Evolutionary conservation across 2,113 vertebrate species (phyloP), one percentile per base, ranked within the genome.

Genomic region (Mola mola): DNA sequence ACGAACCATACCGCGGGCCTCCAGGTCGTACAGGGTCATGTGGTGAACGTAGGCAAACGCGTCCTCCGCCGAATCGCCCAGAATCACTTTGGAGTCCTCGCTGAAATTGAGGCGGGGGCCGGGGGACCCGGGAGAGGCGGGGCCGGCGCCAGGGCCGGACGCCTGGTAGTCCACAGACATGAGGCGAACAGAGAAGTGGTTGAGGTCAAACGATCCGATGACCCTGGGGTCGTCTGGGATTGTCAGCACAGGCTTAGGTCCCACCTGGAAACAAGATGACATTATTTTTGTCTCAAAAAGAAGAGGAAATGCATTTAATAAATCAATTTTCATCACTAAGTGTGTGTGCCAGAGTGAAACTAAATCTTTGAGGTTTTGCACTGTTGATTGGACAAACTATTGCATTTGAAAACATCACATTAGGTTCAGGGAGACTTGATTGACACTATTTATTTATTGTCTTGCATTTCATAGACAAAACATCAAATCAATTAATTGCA

Each of bases 141-240:
- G 90, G 57, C 93, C 89, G 3, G 93, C 90, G 57, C 93, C 89
- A 3, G 96, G 94, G 0, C 95, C 95, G 1, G 94, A 95, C 4
- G 95, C 95, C 87, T 99, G 97, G 72, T 99, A 99, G 84, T 99
- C 97, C 90, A 98, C 96, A 0, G 96, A 98, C 97, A 99, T 99
- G 78, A 99, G 94, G 52, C 97, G 93, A 9, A 99, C 91, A 0
- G 96, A 95, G 79, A 99, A 99, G 71, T 98, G 95, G 81, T 99
- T 98, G 62, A 98, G 93, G 78, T 99, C 96, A 1, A 98, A 98
- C 0, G 92, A 91, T 40, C 95, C 96, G 0, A 93, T 89, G 20
- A 94, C 90, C 34, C 92, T 91, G 74, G 88, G 82, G 19, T 94
- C 91, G 33, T 95, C 90, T 0, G 97, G 97, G 57, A 99, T 90